Conservation (phyloP, 2,797 vertebrate species). For the Neomorphus geoffroyi region DNA sequence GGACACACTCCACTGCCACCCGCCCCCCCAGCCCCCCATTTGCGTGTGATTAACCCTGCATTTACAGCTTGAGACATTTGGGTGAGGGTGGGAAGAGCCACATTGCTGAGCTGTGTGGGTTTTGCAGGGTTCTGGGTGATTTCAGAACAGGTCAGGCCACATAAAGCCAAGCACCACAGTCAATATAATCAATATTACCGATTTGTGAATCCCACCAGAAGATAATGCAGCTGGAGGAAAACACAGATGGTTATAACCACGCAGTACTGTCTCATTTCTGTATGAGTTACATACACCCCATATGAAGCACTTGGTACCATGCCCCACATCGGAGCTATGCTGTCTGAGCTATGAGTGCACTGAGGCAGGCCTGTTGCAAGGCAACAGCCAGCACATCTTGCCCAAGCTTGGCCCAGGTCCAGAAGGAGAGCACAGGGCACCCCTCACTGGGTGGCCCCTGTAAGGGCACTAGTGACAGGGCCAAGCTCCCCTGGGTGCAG, state of each 20-base stretch:
- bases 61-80: background rate
- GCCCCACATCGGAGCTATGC: background rate
- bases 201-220: background rate
- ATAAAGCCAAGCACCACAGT: background rate
- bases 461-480: background rate
- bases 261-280: background rate
- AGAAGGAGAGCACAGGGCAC: background rate
- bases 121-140: background rate
- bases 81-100: background rate
- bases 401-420: background rate
- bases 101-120: background rate
- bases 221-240: background rate
- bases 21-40: background rate
- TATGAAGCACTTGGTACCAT: background rate
- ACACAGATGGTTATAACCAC: background rate
- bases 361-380: background rate
- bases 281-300: background rate
- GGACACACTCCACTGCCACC: background rate
- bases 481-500: background rate
- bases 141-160: background rate
- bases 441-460: background rate
- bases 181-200: background rate
- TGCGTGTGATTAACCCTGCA: background rate
- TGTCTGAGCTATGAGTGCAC: background rate
- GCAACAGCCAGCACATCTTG: background rate